Base-by-base conservation (phyloP, 2,113 vertebrate species). In the Acrocephalus kingi region DNA sequence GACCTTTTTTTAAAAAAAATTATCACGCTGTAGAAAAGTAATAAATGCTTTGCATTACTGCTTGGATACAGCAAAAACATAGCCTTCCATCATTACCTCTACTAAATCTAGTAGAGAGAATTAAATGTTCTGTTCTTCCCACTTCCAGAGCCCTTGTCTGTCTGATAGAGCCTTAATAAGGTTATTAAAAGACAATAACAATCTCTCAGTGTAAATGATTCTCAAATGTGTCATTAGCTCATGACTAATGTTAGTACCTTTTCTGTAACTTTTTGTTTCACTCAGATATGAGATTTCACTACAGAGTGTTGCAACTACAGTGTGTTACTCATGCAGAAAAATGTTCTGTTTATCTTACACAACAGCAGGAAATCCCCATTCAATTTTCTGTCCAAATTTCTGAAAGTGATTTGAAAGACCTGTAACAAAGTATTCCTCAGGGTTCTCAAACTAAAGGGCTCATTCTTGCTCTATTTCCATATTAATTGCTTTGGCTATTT, bases 261-360 rank as follows among this genome's bases (percentile, higher is more conserved):
- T 73, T 48, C 74, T 69, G 43, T 79, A 87, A 76, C 64, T 77
- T 92, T 80, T 74, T 85, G 45, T 63, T 68, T 89, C 35, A 33
- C 33, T 66, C 24, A 88, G 43, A 72, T 74, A 69, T 39, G 56
- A 92, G 37, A 84, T 76, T 89, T 91, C 51, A 30, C 35, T 72
- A 33, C 7, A 14, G 23, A 94, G 52, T 69, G 52, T 92, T 92
- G 84, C 54, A 94, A 80, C 43, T 71, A 83, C 41, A 80, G n/a
- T 28, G 31, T 77, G 52, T 66, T 89, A 92, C 43, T 84, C 76
- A 88, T 59, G 54, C 61, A 96, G 62, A 90, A 84, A 91, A 90
- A 83, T 55, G 84, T 95, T 96, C 84, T 97, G 95, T 97, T 98
- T 97, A 95, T 96, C 91, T 97, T 95, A 87, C 33, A 95, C 87